A percentile compares a stretch with the other conserved stretches of the same genome.
Evolutionary conservation across 2,797 vertebrate genomes (phyloP).

Genomic region (Sebastiscus albofasciatus): DNA sequence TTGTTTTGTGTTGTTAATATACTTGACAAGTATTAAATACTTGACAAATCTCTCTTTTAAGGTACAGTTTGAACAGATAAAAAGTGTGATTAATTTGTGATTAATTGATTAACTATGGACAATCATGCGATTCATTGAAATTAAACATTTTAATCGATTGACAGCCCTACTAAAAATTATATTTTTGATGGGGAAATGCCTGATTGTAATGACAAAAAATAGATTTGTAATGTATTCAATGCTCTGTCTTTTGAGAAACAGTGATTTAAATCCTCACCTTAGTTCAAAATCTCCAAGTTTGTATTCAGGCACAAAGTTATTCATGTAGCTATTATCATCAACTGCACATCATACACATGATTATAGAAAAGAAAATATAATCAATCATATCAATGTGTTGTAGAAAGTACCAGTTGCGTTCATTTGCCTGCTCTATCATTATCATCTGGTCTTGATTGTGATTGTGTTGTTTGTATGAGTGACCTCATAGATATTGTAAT

Average conservation of each 20-base stretch:
- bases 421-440: background rate
- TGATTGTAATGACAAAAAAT: background rate
- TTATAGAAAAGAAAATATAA: background rate
- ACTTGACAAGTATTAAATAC: too few relatives aligned
- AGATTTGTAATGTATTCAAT: background rate
- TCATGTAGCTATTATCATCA: background rate
- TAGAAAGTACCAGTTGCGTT: background rate
- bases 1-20: too few relatives aligned
- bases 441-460: background rate
- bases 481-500: background rate
- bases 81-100: too few relatives aligned
- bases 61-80: too few relatives aligned
- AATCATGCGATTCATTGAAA: too few relatives aligned
- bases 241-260: background rate
- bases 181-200: background rate
- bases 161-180: background rate
- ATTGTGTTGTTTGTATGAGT: background rate
- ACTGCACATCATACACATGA: background rate
- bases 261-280: background rate
- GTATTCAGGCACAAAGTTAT: background rate
- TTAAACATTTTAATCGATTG: too few relatives aligned
- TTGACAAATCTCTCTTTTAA: too few relatives aligned
- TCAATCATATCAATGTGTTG: background rate
- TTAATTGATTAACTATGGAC: too few relatives aligned
- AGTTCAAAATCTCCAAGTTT: background rate